Conservation (phyloP, 1,140 invertebrate genomes). For the Linepithema humile region DNA sequence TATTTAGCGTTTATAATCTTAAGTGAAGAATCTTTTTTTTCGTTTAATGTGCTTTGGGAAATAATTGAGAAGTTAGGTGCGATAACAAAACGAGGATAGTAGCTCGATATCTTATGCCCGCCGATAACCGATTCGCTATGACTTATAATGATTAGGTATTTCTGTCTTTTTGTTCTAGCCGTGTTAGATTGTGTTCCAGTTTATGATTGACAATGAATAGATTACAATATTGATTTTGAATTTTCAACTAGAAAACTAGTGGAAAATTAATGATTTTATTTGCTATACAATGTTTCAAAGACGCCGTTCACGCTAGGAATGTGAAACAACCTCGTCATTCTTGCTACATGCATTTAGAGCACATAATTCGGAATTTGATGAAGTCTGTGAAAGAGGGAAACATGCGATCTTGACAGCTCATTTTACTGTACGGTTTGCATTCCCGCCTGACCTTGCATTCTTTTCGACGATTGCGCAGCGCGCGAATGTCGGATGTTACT, state of each 20-base stretch:
- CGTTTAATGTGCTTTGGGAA: not conserved
- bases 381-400: not conserved
- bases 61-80: slow-evolving; percentile 1
- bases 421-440: slow-evolving; percentile 18
- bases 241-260: not conserved
- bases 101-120: not conserved
- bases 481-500: not conserved
- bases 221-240: slow-evolving; percentile 1
- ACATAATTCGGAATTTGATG: not conserved
- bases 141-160: slow-evolving; percentile 73
- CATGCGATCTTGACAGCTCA: not conserved
- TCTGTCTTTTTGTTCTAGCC: slow-evolving; percentile 19
- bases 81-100: not conserved
- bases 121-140: slow-evolving; percentile 66
- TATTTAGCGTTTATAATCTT: not conserved
- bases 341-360: no score
- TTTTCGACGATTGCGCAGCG: not conserved
- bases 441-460: slow-evolving; percentile 14
- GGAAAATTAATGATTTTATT: not conserved
- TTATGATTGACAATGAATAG: slow-evolving; percentile 32
- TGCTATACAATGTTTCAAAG: no score
- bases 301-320: not conserved
- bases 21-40: not conserved
- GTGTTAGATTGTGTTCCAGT: not conserved
- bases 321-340: not conserved